Evolutionary conservation across 2,113 vertebrate species (phyloP).

Genomic region (Crypturellus undulatus): DNA sequence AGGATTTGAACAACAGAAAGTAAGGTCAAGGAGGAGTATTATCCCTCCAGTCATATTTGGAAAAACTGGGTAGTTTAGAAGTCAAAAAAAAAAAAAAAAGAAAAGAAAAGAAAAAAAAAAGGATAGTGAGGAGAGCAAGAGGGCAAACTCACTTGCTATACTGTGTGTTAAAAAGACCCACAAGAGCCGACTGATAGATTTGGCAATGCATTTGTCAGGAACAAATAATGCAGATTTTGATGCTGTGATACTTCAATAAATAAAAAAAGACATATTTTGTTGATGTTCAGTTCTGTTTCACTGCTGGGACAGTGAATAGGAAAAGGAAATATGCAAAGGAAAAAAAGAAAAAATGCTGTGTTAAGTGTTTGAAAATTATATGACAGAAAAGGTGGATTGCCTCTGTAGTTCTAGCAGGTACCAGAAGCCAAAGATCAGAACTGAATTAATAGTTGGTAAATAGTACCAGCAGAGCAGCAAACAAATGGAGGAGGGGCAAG

Average conservation of each 20-base stretch:
- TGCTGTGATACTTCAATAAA: not conserved
- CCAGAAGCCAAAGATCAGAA: not conserved
- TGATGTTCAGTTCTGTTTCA: conserved; percentile 6
- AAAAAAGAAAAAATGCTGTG: not conserved
- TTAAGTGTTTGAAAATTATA: conserved; percentile 43
- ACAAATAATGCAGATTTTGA: not conserved
- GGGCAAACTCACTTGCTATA: not conserved
- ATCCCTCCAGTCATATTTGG: not conserved
- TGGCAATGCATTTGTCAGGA: not conserved
- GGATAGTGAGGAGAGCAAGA: not conserved
- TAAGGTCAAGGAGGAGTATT: conserved; percentile 31
- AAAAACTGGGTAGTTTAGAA: conserved; percentile 20
- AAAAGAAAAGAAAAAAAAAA: not conserved
- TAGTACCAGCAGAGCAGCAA: not conserved
- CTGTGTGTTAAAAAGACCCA: not conserved
- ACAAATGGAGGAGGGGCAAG: not conserved
- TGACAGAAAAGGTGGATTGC: not conserved
- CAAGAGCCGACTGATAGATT: not conserved
- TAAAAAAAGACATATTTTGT: not conserved
- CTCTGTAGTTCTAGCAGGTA: conserved; percentile 3
- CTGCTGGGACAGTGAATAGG: not conserved
- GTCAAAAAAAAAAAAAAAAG: not conserved
- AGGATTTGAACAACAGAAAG: conserved; percentile 32
- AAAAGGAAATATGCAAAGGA: accelerated
- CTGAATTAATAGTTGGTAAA: not conserved